These are phyloP conservation scores for Phengaris alcon DNA, from an alignment of 2,888 invertebrate species.

Conservation along the genomic window DNA sequence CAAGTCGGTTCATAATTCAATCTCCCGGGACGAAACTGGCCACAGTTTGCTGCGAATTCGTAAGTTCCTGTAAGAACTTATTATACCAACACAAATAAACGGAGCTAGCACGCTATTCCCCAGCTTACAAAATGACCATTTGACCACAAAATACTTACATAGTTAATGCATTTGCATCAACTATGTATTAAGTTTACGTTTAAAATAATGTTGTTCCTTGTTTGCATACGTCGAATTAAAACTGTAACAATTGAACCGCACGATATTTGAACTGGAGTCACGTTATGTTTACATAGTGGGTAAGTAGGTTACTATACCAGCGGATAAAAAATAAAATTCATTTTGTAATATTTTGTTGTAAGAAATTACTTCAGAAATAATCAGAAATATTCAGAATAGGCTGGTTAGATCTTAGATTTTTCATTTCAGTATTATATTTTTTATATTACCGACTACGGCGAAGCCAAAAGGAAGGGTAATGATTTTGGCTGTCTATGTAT, in stretches of 20 bases:
- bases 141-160: background rate
- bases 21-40: slow-evolving; percentile 50
- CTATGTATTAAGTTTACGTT: slow-evolving; percentile 10
- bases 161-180: slow-evolving; percentile 2
- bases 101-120: slow-evolving; percentile 24
- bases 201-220: background rate
- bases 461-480: too few relatives aligned
- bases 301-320: background rate
- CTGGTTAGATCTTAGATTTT: too few relatives aligned
- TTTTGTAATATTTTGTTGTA: background rate
- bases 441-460: background rate
- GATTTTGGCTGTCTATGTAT: too few relatives aligned
- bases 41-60: slow-evolving; percentile 47
- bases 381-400: background rate
- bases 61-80: slow-evolving; percentile 45
- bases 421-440: background rate
- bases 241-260: background rate
- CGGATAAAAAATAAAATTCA: background rate
- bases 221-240: slow-evolving; percentile 6
- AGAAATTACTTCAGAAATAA: background rate
- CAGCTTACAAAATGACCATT: slow-evolving; percentile 7
- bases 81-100: slow-evolving; percentile 37
- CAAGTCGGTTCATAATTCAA: slow-evolving; percentile 64
- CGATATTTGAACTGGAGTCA: slow-evolving; percentile 12
- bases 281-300: slow-evolving; percentile 2